A percentile compares a stretch with the other conserved stretches of the same genome.
Evolutionary conservation across 2,797 vertebrate species (phyloP).

Genomic region (Poliocrania exsul): DNA sequence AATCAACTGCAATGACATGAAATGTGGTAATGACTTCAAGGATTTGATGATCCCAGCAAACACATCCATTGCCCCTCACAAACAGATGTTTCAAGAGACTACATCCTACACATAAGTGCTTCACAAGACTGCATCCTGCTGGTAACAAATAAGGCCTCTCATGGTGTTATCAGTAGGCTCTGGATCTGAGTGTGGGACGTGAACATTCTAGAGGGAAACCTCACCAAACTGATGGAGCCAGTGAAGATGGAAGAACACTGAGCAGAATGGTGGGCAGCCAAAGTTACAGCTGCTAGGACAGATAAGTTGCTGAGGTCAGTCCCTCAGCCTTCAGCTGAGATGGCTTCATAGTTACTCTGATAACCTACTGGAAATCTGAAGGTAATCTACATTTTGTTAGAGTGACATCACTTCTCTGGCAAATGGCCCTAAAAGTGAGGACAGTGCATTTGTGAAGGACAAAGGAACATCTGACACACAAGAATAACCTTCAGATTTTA

Average conservation of each 20-base stretch:
- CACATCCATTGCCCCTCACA: background rate
- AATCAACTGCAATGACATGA: background rate
- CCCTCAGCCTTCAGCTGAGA: background rate
- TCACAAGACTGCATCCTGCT: background rate
- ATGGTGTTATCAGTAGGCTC: background rate
- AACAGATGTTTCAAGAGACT: background rate
- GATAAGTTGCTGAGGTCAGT: background rate
- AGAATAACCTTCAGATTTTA: background rate
- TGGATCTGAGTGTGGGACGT: background rate
- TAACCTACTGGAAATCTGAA: background rate
- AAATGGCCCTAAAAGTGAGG: background rate
- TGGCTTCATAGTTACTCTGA: background rate
- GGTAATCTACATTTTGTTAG: background rate
- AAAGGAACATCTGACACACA: background rate
- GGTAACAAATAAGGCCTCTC: background rate
- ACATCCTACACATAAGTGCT: background rate
- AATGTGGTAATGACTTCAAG: background rate
- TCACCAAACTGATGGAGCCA: background rate
- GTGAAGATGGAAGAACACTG: background rate
- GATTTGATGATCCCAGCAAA: background rate
- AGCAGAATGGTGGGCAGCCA: background rate
- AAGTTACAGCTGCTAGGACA: background rate
- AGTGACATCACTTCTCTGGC: background rate
- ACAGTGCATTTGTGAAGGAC: background rate
- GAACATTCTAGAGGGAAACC: background rate